Conservation (phyloP, 2,888 invertebrate species). For the Parelbella ahira region DNA sequence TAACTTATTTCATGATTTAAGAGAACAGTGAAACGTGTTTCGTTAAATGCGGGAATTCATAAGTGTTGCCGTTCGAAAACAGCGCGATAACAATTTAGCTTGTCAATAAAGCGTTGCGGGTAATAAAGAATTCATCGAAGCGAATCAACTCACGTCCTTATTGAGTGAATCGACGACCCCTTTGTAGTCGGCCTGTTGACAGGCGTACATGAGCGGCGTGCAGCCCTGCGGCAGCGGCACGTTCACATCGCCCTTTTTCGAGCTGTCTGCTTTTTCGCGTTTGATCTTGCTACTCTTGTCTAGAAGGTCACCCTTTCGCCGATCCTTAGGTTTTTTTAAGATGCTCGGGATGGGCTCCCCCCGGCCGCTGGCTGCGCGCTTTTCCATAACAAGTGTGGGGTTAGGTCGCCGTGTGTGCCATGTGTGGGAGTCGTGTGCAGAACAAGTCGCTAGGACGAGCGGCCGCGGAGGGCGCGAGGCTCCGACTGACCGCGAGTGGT, state of each 20-base stretch:
- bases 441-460: conserved; percentile 57
- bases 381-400: conserved; percentile 64
- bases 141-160: conserved; percentile 83
- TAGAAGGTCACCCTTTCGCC: conserved; percentile 61
- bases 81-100: too few species aligned
- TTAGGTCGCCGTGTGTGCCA: conserved; percentile 45
- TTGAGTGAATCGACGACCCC: conserved; percentile 87
- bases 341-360: conserved; percentile 74
- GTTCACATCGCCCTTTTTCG: conserved; percentile 61
- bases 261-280: conserved; percentile 60
- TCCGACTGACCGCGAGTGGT: conserved; percentile 61
- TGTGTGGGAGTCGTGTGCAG: conserved; percentile 38
- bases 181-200: conserved; percentile 91
- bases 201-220: conserved; percentile 94
- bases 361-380: conserved; percentile 61
- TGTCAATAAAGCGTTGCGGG: background rate
- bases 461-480: conserved; percentile 73
- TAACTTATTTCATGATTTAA: too few species aligned
- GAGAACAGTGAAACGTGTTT: too few species aligned
- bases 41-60: too few species aligned
- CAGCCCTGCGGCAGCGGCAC: conserved; percentile 83
- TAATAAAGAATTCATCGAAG: background rate
- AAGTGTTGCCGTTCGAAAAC: too few species aligned
- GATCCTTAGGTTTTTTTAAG: conserved; percentile 65
- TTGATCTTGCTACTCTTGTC: conserved; percentile 72